These are phyloP conservation scores for Hartigia nigra DNA, from an alignment of 2,888 invertebrate genomes.

Conservation along the genomic window DNA sequence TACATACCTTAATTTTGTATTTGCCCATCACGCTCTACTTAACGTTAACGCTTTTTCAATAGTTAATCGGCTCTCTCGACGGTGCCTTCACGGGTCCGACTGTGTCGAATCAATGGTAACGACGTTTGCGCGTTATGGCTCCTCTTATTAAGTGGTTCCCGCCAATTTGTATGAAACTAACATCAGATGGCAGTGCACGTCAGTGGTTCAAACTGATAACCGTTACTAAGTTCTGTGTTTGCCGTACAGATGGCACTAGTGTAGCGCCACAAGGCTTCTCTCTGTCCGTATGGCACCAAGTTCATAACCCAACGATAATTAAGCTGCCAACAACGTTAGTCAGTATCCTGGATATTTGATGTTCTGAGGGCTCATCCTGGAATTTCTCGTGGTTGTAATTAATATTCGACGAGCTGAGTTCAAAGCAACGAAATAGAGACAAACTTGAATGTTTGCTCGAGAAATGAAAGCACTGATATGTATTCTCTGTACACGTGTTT, in stretches of 20 bases:
- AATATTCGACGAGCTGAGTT: not conserved
- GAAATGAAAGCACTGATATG: not conserved
- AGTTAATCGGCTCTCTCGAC: not conserved
- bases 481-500: not conserved
- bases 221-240: not conserved
- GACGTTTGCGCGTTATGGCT: not conserved
- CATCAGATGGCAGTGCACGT: not conserved
- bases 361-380: not conserved
- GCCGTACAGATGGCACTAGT: not conserved
- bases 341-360: not conserved
- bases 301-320: not conserved
- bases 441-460: not conserved
- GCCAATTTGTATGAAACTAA: not conserved
- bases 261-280: not conserved
- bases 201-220: not conserved
- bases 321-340: not conserved
- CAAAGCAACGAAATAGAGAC: not conserved
- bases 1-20: conserved; percentile 28
- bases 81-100: not conserved
- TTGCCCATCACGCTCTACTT: conserved; percentile 22
- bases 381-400: not conserved
- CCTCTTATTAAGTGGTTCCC: not conserved
- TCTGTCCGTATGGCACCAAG: not conserved
- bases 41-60: not conserved
- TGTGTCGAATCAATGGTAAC: not conserved